These are phyloP conservation scores for Vanacampus margaritifer DNA, from an alignment of 2,113 vertebrate genomes.

Conservation along the genomic window DNA sequence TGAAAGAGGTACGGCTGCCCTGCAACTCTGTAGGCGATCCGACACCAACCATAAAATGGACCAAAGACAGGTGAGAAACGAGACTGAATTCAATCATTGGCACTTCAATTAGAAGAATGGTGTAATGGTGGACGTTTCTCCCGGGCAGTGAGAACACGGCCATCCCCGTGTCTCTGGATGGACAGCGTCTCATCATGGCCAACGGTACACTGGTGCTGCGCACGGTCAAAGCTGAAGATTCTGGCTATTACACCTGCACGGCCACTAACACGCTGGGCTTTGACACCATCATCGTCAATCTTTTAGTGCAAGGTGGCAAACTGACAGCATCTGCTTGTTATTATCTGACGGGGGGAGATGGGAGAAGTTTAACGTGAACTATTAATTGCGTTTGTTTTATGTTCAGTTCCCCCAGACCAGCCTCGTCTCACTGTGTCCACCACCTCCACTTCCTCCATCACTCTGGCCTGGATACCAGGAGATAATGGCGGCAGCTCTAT, in stretches of 20 bases:
- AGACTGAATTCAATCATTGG: neutral
- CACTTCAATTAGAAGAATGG: neutral
- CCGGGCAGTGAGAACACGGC: conserved; percentile 86
- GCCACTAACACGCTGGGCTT: conserved; percentile 97
- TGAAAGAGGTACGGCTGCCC: conserved; percentile 93
- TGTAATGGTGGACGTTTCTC: neutral
- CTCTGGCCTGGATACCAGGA: conserved; percentile 95
- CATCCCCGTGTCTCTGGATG: conserved; percentile 85
- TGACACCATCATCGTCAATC: conserved; percentile 96
- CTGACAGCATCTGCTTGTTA: neutral
- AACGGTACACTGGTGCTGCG: conserved; percentile 92
- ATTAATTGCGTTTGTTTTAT: conserved; percentile 7
- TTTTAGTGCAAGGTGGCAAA: conserved; percentile 89
- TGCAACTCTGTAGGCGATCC: conserved; percentile 94
- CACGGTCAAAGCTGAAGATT: conserved; percentile 92
- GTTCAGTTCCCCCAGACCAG: conserved; percentile 91
- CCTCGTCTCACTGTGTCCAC: conserved; percentile 94
- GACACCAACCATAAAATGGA: conserved; percentile 91
- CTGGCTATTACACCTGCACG: conserved; percentile 95
- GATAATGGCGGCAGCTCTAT: conserved; percentile 90
- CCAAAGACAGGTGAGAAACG: conserved; percentile 89
- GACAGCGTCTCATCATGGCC: conserved; percentile 86
- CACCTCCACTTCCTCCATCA: conserved; percentile 94
- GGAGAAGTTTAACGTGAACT: neutral
- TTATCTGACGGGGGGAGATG: neutral